phyloP scores from a whole-genome alignment of 1,140 invertebrate genomes.

The Monochamus saltuarius region DNA sequence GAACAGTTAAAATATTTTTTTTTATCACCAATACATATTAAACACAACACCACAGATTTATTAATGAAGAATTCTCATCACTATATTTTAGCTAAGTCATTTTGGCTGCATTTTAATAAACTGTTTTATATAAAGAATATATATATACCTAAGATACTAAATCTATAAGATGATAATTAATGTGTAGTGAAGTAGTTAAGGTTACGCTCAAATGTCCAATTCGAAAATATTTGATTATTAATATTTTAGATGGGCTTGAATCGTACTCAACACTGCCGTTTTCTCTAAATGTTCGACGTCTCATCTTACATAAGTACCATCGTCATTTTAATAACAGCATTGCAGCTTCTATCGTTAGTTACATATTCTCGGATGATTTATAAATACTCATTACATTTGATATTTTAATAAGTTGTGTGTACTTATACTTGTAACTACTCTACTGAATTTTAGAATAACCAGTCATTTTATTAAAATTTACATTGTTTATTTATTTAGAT shows the following conservation, averaged over 20 bases:
- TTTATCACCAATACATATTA: too few species aligned
- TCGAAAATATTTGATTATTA: conserved; percentile 31
- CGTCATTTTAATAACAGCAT: conserved; percentile 4
- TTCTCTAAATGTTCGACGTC: conserved; percentile 39
- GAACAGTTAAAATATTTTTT: too few species aligned
- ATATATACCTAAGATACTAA: too few species aligned
- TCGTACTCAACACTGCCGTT: conserved; percentile 46
- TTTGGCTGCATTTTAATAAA: too few species aligned
- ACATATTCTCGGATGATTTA: neutral
- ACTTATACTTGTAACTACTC: conserved; percentile 22
- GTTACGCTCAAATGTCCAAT: conserved; percentile 43
- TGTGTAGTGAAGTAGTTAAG: conserved; percentile 34
- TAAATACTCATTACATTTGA: conserved; percentile 31
- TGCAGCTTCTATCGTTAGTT: neutral
- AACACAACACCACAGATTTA: too few species aligned
- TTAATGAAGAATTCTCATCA: too few species aligned
- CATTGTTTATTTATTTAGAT: conserved; percentile 40
- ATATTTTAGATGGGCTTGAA: conserved; percentile 42
- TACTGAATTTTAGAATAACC: conserved; percentile 20
- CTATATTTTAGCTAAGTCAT: too few species aligned
- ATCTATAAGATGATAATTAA: conserved; percentile 4
- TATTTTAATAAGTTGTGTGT: conserved; percentile 41
- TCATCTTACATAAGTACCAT: conserved; percentile 15
- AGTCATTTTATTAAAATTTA: conserved; percentile 34
- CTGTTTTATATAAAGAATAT: too few species aligned